A percentile compares a stretch with the other conserved stretches of the same genome.
Conservation (phyloP, 2,888 invertebrate genomes). For the Cephus rjabovi region DNA sequence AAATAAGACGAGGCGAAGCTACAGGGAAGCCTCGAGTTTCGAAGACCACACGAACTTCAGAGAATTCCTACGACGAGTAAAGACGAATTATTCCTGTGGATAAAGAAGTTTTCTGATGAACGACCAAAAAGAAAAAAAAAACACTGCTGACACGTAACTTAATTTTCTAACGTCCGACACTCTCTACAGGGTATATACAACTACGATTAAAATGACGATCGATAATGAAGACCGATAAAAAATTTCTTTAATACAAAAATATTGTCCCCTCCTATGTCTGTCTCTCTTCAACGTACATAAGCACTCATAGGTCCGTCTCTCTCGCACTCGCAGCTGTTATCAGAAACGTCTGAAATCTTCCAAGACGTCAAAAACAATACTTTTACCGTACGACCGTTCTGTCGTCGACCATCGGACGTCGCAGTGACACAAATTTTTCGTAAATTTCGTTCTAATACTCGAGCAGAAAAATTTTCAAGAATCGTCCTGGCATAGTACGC, state of each 20-base stretch:
- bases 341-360: not conserved
- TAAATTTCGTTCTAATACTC: not conserved
- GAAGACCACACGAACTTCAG: not conserved
- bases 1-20: conserved; percentile 25
- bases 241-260: not conserved
- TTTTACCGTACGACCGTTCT: not conserved
- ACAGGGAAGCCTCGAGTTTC: not conserved
- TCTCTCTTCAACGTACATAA: not conserved
- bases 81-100: not conserved
- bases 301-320: not conserved
- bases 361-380: not conserved
- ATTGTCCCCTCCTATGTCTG: rapidly evolving
- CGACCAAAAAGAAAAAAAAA: not conserved
- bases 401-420: not conserved
- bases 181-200: not conserved
- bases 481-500: not conserved
- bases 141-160: not conserved
- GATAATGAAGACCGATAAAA: not conserved
- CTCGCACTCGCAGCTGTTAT: not conserved
- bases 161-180: not conserved
- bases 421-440: not conserved
- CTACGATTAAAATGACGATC: not conserved
- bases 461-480: rapidly evolving
- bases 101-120: not conserved
- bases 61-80: not conserved